Evolutionary conservation across 2,797 vertebrate genomes (phyloP), one percentile per base, ranked within the genome.

Genomic region (Danio aesculapii): DNA sequence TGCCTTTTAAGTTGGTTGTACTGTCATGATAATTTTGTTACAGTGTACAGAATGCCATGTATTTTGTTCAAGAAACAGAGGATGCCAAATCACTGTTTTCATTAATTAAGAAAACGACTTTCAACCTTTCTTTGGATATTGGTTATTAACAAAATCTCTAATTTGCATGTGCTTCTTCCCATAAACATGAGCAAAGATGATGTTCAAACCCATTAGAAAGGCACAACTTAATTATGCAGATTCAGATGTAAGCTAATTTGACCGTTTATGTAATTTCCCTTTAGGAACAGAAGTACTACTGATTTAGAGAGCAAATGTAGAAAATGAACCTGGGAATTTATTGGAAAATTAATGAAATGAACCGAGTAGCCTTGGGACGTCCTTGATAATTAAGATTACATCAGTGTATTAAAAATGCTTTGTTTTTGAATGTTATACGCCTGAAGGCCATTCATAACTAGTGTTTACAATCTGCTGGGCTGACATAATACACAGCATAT

Each of bases 141-240:
- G 8, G 6, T 62, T 68, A 57, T 53, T 46, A 53, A 58, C 46
- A 61, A 59, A 74, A 83, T 64, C 58, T 75, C 5, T 30, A 30
- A 61, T 77, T 62, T 49, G 14, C 50, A 79, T 62, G 64, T 50
- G 17, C 14, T 73, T 43, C 46, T 49, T 46, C 30, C 43, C 21
- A 16, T 8, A 39, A 69, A 55, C 61, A 13, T 30, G 21, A 72
- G 14, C 21, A 64, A 30, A 67, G 19, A 64, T 67, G 61, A 52
- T 44, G 19, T n/a, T 4, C 14, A 16, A 55, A 71, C 61, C 39
- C 50, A 61, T 17, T 49, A 44, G 30, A 30, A 70, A 12, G 74
- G 47, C 64, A 67, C 16, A 76, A 57, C 74, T 79, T 74, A 80
- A 73, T 84, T 77, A 84, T 78, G 55, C 61, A 80, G 79, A 79